These are phyloP conservation scores for Amphipyra tragopoginis DNA, from an alignment of 2,888 invertebrate species.

Conservation along the genomic window DNA sequence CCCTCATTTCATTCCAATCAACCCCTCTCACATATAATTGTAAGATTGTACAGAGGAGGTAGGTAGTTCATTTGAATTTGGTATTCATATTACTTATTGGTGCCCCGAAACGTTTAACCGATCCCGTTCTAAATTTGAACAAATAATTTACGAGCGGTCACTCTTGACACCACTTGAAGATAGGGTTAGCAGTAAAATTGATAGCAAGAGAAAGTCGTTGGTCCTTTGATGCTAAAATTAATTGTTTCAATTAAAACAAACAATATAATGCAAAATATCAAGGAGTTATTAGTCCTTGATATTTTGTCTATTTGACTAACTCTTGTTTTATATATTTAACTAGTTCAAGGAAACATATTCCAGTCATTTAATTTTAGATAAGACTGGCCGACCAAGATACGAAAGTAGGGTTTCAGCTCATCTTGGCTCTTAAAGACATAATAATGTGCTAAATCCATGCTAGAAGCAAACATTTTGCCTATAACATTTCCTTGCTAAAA, in stretches of 20 bases:
- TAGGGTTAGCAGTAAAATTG: constrained; percentile 68
- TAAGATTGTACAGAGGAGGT: constrained; percentile 12
- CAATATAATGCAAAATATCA: too few relatives aligned
- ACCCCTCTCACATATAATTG: constrained; percentile 6
- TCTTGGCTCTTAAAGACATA: too few relatives aligned
- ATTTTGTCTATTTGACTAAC: too few relatives aligned
- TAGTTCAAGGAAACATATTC: too few relatives aligned
- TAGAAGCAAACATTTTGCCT: too few relatives aligned
- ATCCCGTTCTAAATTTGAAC: constrained; percentile 89
- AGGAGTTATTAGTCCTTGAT: too few relatives aligned
- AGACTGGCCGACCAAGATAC: too few relatives aligned
- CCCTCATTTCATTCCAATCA: constrained; percentile 47
- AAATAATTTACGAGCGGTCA: constrained; percentile 89
- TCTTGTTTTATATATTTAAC: too few relatives aligned
- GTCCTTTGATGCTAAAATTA: not conserved
- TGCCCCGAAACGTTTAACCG: constrained; percentile 88
- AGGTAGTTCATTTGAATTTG: constrained; percentile 65
- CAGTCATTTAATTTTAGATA: too few relatives aligned
- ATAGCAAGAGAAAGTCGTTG: constrained; percentile 18
- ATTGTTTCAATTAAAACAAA: not conserved
- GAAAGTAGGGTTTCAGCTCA: too few relatives aligned
- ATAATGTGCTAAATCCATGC: too few relatives aligned
- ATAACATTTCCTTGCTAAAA: too few relatives aligned
- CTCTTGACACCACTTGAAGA: constrained; percentile 76
- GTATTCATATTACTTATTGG: constrained; percentile 84